These are phyloP conservation scores for Etheostoma perlongum DNA, from an alignment of 2,797 vertebrate genomes.

Conservation along the genomic window DNA sequence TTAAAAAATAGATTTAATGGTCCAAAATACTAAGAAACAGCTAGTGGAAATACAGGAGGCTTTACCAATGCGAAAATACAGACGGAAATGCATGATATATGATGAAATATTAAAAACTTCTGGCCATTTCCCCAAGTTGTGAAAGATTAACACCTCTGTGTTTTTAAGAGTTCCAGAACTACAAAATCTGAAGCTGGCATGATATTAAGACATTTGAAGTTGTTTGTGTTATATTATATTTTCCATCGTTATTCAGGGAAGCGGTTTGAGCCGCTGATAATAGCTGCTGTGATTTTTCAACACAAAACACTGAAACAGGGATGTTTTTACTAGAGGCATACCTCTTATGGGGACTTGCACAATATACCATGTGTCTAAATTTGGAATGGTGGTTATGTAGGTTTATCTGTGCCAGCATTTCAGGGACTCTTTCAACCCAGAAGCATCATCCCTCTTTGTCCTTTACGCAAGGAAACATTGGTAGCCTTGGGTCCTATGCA, in stretches of 20 bases:
- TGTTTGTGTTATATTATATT: too few relatives aligned
- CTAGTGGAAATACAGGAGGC: not conserved
- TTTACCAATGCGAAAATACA: not conserved
- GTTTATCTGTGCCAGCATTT: conserved; percentile 58
- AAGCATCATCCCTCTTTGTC: conserved; percentile 64
- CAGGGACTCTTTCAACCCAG: conserved; percentile 48
- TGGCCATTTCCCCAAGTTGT: too few relatives aligned
- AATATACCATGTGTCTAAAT: conserved; percentile 60
- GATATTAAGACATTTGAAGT: too few relatives aligned
- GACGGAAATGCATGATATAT: not conserved
- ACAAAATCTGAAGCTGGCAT: too few relatives aligned
- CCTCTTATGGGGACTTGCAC: conserved; percentile 1
- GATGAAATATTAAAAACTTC: too few relatives aligned
- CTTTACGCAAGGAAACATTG: conserved; percentile 67
- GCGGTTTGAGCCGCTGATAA: conserved; percentile 13
- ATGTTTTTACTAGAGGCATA: conserved; percentile 8
- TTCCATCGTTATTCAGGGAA: conserved; percentile 11
- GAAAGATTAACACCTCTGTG: not conserved
- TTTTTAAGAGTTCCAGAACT: not conserved
- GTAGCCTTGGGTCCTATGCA: conserved; percentile 67
- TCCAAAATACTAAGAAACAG: not conserved
- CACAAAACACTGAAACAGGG: not conserved
- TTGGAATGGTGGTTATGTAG: conserved; percentile 40
- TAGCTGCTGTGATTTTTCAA: not conserved
- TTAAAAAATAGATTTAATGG: not conserved